These are phyloP conservation scores for Stenchaetothrips biformis DNA, from an alignment of 2,888 invertebrate genomes.

Conservation along the genomic window DNA sequence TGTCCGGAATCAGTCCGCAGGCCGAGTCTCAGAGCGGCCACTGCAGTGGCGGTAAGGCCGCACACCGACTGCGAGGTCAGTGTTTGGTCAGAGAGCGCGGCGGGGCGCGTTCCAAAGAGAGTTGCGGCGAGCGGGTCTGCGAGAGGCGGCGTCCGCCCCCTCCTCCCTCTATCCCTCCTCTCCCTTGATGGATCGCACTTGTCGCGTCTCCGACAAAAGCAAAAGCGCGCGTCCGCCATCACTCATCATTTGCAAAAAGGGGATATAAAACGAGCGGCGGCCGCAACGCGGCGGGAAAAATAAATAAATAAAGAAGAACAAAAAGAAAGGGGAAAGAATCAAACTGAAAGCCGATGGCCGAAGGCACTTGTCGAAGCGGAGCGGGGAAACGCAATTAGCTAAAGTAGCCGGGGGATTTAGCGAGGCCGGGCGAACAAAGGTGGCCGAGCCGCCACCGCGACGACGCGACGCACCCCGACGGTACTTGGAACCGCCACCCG, in stretches of 20 bases:
- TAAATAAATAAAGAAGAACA: background rate
- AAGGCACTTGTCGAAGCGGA: constrained; percentile 7
- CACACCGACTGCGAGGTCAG: no score
- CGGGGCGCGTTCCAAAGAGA: no score
- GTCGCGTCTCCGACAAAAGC: background rate
- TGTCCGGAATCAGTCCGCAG: no score
- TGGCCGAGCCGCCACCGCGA: background rate
- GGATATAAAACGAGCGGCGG: background rate
- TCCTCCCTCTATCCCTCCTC: background rate
- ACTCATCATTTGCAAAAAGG: background rate
- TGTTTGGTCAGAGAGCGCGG: no score
- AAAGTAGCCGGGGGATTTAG: background rate
- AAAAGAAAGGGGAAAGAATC: background rate
- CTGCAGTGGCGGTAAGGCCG: no score
- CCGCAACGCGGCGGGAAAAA: background rate
- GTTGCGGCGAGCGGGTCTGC: no score
- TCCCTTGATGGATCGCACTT: background rate
- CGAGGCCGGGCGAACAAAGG: no score
- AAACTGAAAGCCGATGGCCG: constrained; percentile 2
- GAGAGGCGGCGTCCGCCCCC: background rate
- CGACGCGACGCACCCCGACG: background rate
- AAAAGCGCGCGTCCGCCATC: background rate
- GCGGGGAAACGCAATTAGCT: background rate
- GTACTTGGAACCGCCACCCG: no score
- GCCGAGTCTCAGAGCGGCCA: no score